Percentiles rank a stretch among this genome's conserved stretches.
phyloP scores from a whole-genome alignment of 2,113 vertebrate genomes.

The Xiphophorus couchianus region DNA sequence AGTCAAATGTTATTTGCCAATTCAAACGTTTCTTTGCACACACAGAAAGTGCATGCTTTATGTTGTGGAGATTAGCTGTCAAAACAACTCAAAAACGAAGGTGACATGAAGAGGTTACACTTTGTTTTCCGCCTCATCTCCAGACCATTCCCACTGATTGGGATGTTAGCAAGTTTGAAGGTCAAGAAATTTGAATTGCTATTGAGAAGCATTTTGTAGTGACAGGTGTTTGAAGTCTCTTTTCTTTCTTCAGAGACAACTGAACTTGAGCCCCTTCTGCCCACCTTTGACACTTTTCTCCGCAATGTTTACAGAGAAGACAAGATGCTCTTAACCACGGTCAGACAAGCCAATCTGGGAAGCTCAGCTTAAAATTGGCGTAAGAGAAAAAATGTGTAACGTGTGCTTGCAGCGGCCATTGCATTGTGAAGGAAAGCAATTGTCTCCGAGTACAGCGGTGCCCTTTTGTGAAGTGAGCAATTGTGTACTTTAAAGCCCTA shows the following conservation, averaged over 20 bases:
- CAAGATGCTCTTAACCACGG: not conserved
- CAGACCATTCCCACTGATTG: not conserved
- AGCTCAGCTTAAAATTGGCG: not conserved
- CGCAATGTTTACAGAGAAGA: not conserved
- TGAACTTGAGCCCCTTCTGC: not conserved
- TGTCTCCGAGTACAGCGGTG: not conserved
- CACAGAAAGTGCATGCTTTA: not conserved
- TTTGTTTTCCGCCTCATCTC: not conserved
- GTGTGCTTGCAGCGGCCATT: not conserved
- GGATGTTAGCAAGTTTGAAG: not conserved
- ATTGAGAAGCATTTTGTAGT: not conserved
- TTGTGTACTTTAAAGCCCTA: not conserved
- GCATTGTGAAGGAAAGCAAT: not conserved
- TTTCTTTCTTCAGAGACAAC: not conserved
- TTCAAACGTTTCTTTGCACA: too few relatives aligned
- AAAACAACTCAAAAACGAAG: not conserved
- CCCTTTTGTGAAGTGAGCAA: not conserved
- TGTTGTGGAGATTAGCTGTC: not conserved
- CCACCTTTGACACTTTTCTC: not conserved
- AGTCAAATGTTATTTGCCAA: too few relatives aligned
- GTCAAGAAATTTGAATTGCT: not conserved
- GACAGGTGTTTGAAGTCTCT: not conserved
- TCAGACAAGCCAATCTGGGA: not conserved
- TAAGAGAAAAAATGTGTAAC: not conserved
- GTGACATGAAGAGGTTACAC: not conserved